Evolutionary conservation across 2,797 vertebrate genomes (phyloP).

Genomic region (Lutjanus campechanus): DNA sequence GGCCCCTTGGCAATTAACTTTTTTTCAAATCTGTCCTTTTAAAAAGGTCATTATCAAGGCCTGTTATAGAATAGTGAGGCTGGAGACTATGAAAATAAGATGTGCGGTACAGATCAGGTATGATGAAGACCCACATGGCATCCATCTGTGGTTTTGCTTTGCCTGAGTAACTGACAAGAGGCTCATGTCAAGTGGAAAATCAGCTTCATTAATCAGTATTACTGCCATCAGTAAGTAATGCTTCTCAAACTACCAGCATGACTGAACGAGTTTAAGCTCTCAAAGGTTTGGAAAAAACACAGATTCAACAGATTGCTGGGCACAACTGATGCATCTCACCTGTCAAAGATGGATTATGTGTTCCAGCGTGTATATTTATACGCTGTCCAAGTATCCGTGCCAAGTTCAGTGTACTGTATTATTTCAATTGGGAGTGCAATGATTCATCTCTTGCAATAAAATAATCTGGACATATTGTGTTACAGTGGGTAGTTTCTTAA

Average conservation of each 20-base stretch:
- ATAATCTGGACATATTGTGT: not conserved
- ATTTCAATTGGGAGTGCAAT: slow-evolving; percentile 35
- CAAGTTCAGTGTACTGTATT: slow-evolving; percentile 44
- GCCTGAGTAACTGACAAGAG: slow-evolving; percentile 25
- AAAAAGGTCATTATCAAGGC: no score
- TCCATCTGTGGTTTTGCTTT: slow-evolving; percentile 54
- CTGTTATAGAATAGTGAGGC: not conserved
- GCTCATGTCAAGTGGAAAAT: slow-evolving; percentile 45
- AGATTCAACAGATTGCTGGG: slow-evolving; percentile 47
- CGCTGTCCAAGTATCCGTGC: slow-evolving; percentile 20
- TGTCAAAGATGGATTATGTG: slow-evolving; percentile 53
- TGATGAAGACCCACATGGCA: slow-evolving; percentile 37
- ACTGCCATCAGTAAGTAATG: slow-evolving; percentile 46
- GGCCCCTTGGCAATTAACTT: no score
- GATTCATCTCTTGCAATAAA: slow-evolving; percentile 27
- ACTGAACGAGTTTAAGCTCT: slow-evolving; percentile 40
- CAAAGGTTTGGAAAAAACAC: slow-evolving; percentile 49
- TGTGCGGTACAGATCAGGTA: slow-evolving; percentile 28
- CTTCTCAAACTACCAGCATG: slow-evolving; percentile 57
- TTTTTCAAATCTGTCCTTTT: no score
- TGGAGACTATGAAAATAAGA: slow-evolving; percentile 47
- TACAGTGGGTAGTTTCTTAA: slow-evolving; percentile 16
- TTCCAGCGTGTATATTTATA: slow-evolving; percentile 27
- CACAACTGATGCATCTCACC: slow-evolving; percentile 32
- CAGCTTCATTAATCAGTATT: slow-evolving; percentile 63